Base-by-base conservation (phyloP, 2,888 invertebrate genomes). In the Artemia sinica region DNA sequence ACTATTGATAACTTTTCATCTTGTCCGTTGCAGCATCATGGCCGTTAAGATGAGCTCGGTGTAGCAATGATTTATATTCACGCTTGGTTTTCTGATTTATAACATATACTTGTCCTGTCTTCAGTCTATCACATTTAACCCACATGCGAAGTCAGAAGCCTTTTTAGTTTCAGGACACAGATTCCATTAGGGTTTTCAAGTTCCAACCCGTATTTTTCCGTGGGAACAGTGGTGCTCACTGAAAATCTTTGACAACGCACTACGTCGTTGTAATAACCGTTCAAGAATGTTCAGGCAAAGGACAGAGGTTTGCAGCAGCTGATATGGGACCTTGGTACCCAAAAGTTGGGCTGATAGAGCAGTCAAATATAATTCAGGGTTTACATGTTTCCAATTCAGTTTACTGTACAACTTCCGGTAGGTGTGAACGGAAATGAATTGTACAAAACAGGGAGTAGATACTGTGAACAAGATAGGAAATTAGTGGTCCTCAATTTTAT, bases 21-120 rank as follows among this genome's bases (percentile, higher is more conserved):
- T 52, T 52, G 52, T 52, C 52, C 52, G 1, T 52, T n/a, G 52
- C 13, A 52, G 52, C 52, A 52, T 52, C 52, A 52, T 52, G 52
- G n/a, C 52, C 52, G 52, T 52, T 4, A n/a, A 52, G 52, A 52
- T n/a, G 4, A 52, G 52, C 52, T 52, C 52, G 52, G 52, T 4
- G 52, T 52, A 52, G 52, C 52, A n/a, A 52, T 4, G 52, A 52
- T 52, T 52, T 52, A 52, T 52, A 52, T n/a, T 52, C 52, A n/a
- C 52, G 52, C 4, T 52, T 52, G 52, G 4, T 52, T 52, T 52
- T 52, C n/a, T 4, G 52, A 13, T 52, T 52, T 4, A n/a, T 52
- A 52, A 2, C 1, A 52, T 52, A 52, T 4, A 52, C 52, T 52
- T 52, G 52, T 52, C 52, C 52, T 52, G 52, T 4, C 52, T 52